Base-by-base conservation (phyloP, 2,797 vertebrate species). In the Antrozous pallidus region DNA sequence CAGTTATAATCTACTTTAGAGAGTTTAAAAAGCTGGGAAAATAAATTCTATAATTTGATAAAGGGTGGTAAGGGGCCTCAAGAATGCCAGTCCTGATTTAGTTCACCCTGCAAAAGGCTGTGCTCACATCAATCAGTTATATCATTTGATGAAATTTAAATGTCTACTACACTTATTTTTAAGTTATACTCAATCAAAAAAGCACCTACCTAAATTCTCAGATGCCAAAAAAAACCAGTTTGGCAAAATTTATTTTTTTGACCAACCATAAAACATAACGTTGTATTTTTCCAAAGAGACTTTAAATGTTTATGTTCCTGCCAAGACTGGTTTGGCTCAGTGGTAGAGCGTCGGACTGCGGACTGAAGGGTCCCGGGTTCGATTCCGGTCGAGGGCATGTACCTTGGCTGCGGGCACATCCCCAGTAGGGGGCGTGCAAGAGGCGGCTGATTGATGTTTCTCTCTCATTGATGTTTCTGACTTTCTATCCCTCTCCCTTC, bases 221-320 rank as follows among this genome's bases (percentile, higher is more conserved):
- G 36, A 69, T 77, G 77, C 8, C 1, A 40, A 45, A 88, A 94
- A 86, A 56, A 0, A n/a, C n/a, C 12, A 91, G 26, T 51, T 18
- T 47, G 54, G 49, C 6, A 70, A 81, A 85, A 74, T 89, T 85
- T 96, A 28, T 28, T 16, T 69, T 94, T 71, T 95, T 31, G 54
- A 47, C 36, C 54, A 47, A 11, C 82, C 70, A 86, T 85, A 78
- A 86, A 88, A 90, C 26, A 71, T 11, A 65, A 78, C 33, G 5
- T 0, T n/a, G 10, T 47, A 67, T 67, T 83, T 28, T 84, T 54
- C 67, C 82, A 24, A n/a, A 86, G 45, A 94, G 36, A 92, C 22
- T 61, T 82, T 45, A 74, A 82, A 26, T 65, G 33, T 63, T 91
- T 77, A 63, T 58, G 18, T 51, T 75, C 42, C 70, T 71, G n/a